Conservation (phyloP, 2,113 vertebrate species). For the Anguilla rostrata region DNA sequence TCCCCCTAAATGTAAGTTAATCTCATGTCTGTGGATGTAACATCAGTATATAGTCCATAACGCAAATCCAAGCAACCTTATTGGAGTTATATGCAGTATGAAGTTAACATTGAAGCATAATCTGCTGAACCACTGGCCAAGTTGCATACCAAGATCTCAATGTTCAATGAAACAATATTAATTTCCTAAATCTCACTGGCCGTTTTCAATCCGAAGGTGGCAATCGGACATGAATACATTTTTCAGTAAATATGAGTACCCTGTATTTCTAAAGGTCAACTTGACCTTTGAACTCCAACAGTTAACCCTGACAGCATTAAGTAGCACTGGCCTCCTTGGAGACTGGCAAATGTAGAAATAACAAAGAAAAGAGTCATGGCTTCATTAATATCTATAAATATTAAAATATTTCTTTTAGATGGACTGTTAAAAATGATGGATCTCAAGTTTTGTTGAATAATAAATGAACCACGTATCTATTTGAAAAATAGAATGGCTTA, state of each 20-base stretch:
- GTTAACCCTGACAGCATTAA: background rate
- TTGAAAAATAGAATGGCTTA: background rate
- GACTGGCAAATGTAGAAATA: background rate
- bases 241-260: background rate
- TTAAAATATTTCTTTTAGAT: background rate
- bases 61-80: background rate
- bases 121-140: background rate
- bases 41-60: background rate
- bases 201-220: background rate
- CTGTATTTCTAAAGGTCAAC: background rate
- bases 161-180: background rate
- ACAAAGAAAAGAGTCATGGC: background rate
- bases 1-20: background rate
- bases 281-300: background rate
- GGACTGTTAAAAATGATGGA: background rate
- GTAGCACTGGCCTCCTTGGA: background rate
- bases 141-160: background rate
- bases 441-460: too few species aligned
- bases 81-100: background rate
- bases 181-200: background rate
- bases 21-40: background rate
- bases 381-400: background rate
- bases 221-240: background rate
- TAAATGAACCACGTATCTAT: too few species aligned
- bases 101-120: background rate